phyloP scores from a whole-genome alignment of 2,888 invertebrate species.

The Trichopoda pennipes region DNA sequence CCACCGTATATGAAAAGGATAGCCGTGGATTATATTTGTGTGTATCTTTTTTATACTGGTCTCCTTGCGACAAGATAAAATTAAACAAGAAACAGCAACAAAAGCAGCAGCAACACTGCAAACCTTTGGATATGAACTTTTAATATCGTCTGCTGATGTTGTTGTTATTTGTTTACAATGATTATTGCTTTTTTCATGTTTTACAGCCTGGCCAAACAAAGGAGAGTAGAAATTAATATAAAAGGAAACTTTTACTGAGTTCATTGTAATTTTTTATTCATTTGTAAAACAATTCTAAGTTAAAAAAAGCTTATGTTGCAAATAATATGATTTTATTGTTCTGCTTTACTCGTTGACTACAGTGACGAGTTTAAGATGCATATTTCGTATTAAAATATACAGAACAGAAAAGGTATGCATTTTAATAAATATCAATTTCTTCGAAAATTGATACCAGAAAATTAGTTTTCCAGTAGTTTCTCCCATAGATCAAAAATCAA shows the following conservation, averaged over 20 bases:
- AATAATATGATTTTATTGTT: constrained; percentile 22
- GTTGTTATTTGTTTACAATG: not conserved
- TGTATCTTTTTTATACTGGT: constrained; percentile 38
- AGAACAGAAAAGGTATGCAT: constrained; percentile 15
- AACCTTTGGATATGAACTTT: constrained; percentile 29
- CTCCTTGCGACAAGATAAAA: constrained; percentile 1
- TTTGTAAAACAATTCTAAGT: constrained; percentile 24
- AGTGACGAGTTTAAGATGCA: constrained; percentile 43
- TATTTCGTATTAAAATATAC: constrained; percentile 16
- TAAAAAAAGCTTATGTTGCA: constrained; percentile 29
- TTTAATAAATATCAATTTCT: no score
- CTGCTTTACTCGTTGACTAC: constrained; percentile 43
- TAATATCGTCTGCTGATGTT: not conserved
- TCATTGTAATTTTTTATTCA: not conserved
- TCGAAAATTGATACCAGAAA: no score
- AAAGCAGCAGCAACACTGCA: constrained; percentile 20
- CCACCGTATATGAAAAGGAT: constrained; percentile 29
- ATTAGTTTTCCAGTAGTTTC: no score
- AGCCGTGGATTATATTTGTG: not conserved
- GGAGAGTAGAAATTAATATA: no score
- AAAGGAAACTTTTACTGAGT: not conserved
- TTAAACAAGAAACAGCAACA: not conserved
- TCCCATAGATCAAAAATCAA: no score
- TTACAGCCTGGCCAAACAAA: not conserved
- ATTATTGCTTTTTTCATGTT: not conserved